A percentile compares a stretch with the other conserved stretches of the same genome.
Conservation (phyloP, 1,140 invertebrate species). For the Hermatobates lingyangjiaoensis region DNA sequence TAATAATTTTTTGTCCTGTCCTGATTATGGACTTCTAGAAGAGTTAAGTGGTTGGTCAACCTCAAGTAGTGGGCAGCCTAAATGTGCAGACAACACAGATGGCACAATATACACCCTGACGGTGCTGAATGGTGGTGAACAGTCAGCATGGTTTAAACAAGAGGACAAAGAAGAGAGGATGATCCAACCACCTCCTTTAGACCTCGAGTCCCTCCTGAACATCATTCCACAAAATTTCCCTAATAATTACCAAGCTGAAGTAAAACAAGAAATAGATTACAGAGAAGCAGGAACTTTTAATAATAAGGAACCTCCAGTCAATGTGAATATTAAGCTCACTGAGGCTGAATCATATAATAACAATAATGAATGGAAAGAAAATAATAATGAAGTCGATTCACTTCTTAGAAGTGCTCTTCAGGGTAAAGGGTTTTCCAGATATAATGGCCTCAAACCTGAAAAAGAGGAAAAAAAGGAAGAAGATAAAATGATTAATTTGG, state of each 20-base stretch:
- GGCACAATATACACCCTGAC: constrained; percentile 35
- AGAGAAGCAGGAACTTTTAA: constrained; percentile 52
- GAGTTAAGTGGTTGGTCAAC: constrained; percentile 57
- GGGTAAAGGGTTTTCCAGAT: constrained; percentile 29
- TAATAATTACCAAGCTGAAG: constrained; percentile 11
- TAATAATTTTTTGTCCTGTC: constrained; percentile 21
- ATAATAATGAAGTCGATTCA: constrained; percentile 43
- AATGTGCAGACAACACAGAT: constrained; percentile 27
- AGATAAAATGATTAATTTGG: constrained; percentile 9
- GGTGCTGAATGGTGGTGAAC: constrained; percentile 27
- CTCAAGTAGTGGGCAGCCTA: constrained; percentile 27
- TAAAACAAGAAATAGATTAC: constrained; percentile 26
- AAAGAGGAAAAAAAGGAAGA: constrained; percentile 8
- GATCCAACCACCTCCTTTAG: constrained; percentile 21
- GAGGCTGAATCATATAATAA: neutral
- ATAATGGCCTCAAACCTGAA: constrained; percentile 21
- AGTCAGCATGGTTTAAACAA: constrained; percentile 13
- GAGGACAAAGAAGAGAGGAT: constrained; percentile 18
- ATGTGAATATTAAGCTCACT: neutral
- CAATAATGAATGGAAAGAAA: constrained; percentile 57
- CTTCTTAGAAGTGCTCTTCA: constrained; percentile 59
- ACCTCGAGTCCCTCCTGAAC: constrained; percentile 28
- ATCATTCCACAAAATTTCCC: constrained; percentile 22
- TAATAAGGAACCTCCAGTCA: constrained; percentile 28
- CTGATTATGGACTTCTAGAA: constrained; percentile 52